These are phyloP conservation scores for Tortricodes alternella DNA, from an alignment of 2,888 invertebrate species.

Conservation along the genomic window DNA sequence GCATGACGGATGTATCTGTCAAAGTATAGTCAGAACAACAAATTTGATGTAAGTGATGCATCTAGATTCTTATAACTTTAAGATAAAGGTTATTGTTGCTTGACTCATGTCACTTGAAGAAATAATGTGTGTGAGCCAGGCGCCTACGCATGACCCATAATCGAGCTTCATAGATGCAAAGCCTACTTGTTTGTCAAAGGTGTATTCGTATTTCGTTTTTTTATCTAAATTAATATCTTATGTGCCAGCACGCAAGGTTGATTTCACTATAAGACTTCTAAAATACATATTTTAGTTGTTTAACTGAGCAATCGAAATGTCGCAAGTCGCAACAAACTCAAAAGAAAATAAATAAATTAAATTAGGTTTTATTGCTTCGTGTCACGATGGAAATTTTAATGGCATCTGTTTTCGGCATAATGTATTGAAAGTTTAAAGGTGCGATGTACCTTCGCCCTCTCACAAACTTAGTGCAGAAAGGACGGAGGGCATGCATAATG, in stretches of 20 bases:
- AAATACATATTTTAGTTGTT: neutral
- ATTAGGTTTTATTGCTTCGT: neutral
- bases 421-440: neutral
- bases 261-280: neutral
- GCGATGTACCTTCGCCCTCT: neutral
- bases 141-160: slow-evolving; percentile 21
- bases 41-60: too few species aligned
- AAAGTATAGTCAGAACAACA: neutral
- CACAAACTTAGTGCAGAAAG: neutral
- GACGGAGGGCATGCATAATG: neutral
- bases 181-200: neutral
- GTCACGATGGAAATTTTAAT: neutral
- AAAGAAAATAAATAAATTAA: neutral
- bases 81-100: too few species aligned
- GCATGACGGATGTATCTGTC: slow-evolving; percentile 14
- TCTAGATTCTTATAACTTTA: too few species aligned
- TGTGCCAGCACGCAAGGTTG: neutral
- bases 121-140: neutral
- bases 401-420: neutral
- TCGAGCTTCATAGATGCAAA: slow-evolving; percentile 7
- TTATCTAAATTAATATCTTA: neutral
- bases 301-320: too few species aligned
- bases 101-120: neutral
- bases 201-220: neutral
- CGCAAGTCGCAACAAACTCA: neutral